Percentiles rank a stretch among this genome's conserved stretches.
Evolutionary conservation across 1,140 invertebrate genomes (phyloP).

Genomic region (Rhyzopertha dominica): DNA sequence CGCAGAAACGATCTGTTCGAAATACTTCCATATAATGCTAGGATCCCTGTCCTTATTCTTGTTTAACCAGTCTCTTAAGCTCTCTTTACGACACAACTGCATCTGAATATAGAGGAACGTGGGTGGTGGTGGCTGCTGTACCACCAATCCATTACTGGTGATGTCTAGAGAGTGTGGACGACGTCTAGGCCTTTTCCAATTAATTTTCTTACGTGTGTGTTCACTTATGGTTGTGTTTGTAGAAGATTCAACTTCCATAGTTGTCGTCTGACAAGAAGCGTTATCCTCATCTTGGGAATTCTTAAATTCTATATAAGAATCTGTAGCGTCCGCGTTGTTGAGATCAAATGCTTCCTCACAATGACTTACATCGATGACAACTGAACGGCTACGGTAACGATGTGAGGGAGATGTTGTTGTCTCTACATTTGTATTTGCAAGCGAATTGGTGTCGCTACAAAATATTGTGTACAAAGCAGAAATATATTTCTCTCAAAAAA

Average conservation of each 20-base stretch:
- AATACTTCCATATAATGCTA: constrained; percentile 64
- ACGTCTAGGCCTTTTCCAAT: constrained; percentile 30
- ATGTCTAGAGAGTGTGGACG: constrained; percentile 29
- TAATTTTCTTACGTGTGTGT: constrained; percentile 34
- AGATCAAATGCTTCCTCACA: no score
- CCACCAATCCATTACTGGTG: constrained; percentile 3
- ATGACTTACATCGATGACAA: no score
- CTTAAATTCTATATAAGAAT: no score
- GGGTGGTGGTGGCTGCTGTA: constrained; percentile 29
- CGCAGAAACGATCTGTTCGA: constrained; percentile 88
- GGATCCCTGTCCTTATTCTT: constrained; percentile 49
- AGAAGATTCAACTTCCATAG: no score
- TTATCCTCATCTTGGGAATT: no score
- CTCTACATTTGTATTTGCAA: background rate
- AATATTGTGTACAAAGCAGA: constrained; percentile 1
- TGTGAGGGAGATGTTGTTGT: no score
- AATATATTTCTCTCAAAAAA: no score
- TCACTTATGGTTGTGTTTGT: no score
- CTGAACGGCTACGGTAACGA: no score
- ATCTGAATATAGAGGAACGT: constrained; percentile 94
- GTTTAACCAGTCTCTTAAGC: constrained; percentile 84
- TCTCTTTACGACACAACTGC: constrained; percentile 88
- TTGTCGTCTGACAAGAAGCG: no score
- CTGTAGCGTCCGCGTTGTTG: no score
- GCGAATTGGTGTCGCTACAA: background rate